Conservation (phyloP, 2,888 invertebrate species). For the Drosophila buzzatii region DNA sequence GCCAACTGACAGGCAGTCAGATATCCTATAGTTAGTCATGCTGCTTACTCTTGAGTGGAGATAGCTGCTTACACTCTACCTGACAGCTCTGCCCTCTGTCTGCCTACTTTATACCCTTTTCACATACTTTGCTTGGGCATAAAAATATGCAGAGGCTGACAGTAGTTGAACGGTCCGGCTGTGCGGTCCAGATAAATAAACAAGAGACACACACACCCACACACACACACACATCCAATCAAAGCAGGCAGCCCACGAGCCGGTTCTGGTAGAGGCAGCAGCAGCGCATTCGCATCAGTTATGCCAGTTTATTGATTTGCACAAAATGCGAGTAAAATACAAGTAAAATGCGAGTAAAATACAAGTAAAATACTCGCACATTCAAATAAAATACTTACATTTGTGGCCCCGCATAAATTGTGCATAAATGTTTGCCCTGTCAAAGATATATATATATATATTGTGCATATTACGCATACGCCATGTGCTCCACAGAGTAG, state of each 20-base stretch:
- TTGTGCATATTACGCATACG: slow-evolving; percentile 45
- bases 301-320: slow-evolving; percentile 67
- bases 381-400: slow-evolving; percentile 45
- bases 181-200: slow-evolving; percentile 26
- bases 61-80: neutral
- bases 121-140: neutral
- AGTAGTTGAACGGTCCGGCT: slow-evolving; percentile 26
- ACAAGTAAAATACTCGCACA: slow-evolving; percentile 22
- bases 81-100: neutral
- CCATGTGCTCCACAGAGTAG: slow-evolving; percentile 15
- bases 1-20: neutral
- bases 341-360: no score
- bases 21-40: no score
- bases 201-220: neutral
- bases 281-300: slow-evolving; percentile 54
- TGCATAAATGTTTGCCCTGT: slow-evolving; percentile 44
- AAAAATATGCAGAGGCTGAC: slow-evolving; percentile 64
- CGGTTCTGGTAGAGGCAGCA: neutral
- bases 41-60: neutral
- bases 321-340: slow-evolving; percentile 45
- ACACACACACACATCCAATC: neutral
- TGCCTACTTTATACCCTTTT: neutral
- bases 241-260: neutral
- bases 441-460: slow-evolving; percentile 15
- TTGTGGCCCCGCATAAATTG: slow-evolving; percentile 63